Percentiles rank a stretch among this genome's conserved stretches.
Conservation (phyloP, 2,113 vertebrate species). For the Triplophysa siluroides region DNA sequence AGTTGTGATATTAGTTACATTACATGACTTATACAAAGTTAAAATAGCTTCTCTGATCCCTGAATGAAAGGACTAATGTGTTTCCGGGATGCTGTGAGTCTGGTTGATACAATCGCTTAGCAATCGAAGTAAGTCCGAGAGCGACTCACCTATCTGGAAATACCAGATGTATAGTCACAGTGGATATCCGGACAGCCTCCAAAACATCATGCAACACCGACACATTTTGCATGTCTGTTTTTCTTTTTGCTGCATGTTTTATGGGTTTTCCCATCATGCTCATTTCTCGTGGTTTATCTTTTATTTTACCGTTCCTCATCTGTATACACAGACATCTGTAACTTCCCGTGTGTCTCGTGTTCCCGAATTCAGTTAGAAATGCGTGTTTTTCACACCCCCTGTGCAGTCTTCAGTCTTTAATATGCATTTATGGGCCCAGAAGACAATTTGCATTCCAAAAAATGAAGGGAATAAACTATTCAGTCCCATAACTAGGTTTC, state of each 20-base stretch:
- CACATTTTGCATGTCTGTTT: not conserved
- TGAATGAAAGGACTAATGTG: not conserved
- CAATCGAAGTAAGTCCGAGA: not conserved
- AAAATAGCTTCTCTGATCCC: not conserved
- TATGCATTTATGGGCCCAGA: not conserved
- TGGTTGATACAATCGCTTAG: not conserved
- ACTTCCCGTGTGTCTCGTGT: not conserved
- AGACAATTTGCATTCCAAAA: not conserved
- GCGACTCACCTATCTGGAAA: not conserved
- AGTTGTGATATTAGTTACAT: not conserved
- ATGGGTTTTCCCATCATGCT: not conserved
- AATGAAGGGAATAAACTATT: not conserved
- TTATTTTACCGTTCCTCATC: no score
- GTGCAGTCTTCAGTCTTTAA: not conserved
- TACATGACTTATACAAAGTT: not conserved
- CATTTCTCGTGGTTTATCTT: not conserved
- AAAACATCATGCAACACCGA: not conserved
- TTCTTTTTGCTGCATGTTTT: not conserved
- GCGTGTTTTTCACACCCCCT: not conserved
- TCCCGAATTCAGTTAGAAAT: slow-evolving; percentile 6
- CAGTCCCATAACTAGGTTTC: slow-evolving; percentile 7
- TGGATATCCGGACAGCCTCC: not conserved
- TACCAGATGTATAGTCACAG: not conserved
- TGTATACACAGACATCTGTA: not conserved
- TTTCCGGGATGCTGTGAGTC: slow-evolving; percentile 2